These are phyloP conservation scores for Drosophila anomelani DNA, from an alignment of 2,888 invertebrate species.

Conservation along the genomic window DNA sequence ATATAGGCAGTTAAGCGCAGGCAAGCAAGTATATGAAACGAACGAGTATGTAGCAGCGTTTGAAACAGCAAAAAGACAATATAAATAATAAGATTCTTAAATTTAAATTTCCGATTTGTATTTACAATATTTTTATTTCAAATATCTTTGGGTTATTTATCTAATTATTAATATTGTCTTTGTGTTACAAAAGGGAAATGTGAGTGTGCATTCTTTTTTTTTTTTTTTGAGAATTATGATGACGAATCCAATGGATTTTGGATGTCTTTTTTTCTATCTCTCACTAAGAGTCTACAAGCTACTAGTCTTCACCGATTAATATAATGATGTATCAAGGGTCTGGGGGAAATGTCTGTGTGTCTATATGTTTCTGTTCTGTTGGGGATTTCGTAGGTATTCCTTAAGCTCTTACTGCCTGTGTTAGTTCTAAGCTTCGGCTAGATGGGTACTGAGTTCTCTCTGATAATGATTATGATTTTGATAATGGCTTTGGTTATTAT, in stretches of 20 bases:
- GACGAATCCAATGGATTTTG: neutral
- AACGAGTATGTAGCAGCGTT: neutral
- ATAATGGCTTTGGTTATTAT: neutral
- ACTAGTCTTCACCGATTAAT: conserved; percentile 4
- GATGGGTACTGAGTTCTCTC: conserved; percentile 3
- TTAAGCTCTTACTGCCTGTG: neutral
- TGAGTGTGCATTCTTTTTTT: neutral
- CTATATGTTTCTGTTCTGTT: neutral
- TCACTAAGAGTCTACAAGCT: neutral
- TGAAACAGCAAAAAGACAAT: neutral
- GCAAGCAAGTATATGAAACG: conserved; percentile 5
- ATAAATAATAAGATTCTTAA: conserved; percentile 8
- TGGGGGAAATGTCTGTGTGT: conserved; percentile 3
- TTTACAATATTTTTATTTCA: too few species aligned
- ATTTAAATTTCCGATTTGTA: too few species aligned
- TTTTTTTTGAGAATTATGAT: neutral
- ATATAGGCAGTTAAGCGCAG: neutral
- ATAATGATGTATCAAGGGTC: neutral
- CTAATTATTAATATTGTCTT: neutral
- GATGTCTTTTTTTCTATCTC: neutral
- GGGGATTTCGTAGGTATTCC: neutral
- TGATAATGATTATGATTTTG: neutral
- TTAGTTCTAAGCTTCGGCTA: conserved; percentile 6
- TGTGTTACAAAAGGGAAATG: neutral
- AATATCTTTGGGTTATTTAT: neutral